Base-by-base conservation (phyloP, 2,888 invertebrate species). In the Rhabditoides inermis region DNA sequence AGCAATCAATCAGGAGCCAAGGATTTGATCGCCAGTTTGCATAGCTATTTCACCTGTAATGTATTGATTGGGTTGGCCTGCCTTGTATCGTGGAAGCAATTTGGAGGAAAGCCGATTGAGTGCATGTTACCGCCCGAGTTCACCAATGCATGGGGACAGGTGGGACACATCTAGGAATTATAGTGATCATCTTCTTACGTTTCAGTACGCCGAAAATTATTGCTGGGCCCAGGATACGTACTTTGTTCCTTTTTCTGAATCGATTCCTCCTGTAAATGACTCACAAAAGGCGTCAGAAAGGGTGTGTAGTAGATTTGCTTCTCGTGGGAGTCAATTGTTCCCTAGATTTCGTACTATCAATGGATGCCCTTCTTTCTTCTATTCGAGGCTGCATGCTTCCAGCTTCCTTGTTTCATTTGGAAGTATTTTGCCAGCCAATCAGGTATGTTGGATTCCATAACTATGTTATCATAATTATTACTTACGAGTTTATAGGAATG, bases 401-500 rank as follows among this genome's bases (percentile, higher is more conserved):
- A 68, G 23, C 25, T 72, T 5, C 73, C 73, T 1, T 69, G 73
- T 12, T 56, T 73, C 42, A 70, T 73, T 23, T 73, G 73, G 73
- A 73, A 72, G 37, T 73, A 73, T 54, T 73, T 73, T 32, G 70
- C 70, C 3, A 63, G 63, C 15, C 73, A 73, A 49, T 73, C 73
- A 23, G 72, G 69, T 69, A 12, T 3, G 52, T 45, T 12, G 7
- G 7, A 18, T 10, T 25, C 26, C 15, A 26, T 44, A 15, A 15
- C 6, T 12, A n/a, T 12, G 7, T 44, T 15, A 15, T 10, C 18
- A 25, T 44, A 7, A 7, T 25, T 26, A 7, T n/a, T 40, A 15
- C 20, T 18, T 40, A 15, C 10, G 15, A 25, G 10, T 2, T 49
- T 61, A 51, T 25, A 69, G 72, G 74, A 26, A 69, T 75, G 64